Conservation (phyloP, 2,113 vertebrate genomes). For the Campylomormyrus numenius region DNA sequence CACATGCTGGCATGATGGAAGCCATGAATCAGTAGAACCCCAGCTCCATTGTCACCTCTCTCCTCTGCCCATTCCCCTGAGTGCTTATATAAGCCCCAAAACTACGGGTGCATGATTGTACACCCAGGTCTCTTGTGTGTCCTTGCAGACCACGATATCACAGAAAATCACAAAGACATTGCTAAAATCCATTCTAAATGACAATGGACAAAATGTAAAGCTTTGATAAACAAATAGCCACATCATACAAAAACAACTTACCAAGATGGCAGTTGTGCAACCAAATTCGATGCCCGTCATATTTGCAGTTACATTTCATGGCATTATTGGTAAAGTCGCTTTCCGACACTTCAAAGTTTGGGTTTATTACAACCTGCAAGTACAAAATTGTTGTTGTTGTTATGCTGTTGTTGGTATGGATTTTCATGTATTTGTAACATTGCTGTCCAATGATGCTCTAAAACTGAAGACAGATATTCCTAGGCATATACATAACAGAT, state of each 20-base stretch:
- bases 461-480: not conserved
- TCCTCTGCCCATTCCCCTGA: not conserved
- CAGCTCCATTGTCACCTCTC: not conserved
- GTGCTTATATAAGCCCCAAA: not conserved
- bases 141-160: not conserved
- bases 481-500: not conserved
- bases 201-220: not conserved
- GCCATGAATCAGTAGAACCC: not conserved
- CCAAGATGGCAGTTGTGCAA: conserved; percentile 91
- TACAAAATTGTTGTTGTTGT: not conserved
- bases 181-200: not conserved
- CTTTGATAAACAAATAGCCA: not conserved
- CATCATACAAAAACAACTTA: conserved; percentile 34
- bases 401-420: not conserved
- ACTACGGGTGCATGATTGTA: not conserved
- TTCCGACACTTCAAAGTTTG: conserved; percentile 87
- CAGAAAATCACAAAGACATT: not conserved
- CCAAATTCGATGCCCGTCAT: conserved; percentile 93
- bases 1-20: not conserved
- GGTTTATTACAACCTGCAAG: conserved; percentile 86
- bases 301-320: conserved; percentile 98
- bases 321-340: conserved; percentile 96
- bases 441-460: not conserved
- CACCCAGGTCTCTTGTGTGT: not conserved
- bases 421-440: not conserved